These are phyloP conservation scores for Tragelaphus imberbis DNA, from an alignment of 2,113 vertebrate genomes.

Conservation along the genomic window DNA sequence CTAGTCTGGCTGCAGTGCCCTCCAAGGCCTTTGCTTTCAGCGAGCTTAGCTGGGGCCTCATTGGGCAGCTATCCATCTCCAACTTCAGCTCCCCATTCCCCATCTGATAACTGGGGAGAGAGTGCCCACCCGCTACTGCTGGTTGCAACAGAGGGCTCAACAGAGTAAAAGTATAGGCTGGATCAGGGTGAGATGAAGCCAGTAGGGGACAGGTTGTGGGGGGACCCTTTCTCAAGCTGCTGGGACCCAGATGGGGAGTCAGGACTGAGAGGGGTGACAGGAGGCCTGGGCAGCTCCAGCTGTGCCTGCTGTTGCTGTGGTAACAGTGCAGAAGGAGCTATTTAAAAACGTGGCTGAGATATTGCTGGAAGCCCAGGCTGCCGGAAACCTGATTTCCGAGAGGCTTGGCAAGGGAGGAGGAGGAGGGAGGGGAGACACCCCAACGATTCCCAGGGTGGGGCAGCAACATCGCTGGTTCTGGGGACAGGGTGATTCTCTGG, in stretches of 20 bases:
- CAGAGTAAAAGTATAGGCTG: neutral
- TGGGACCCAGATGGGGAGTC: conserved; percentile 36
- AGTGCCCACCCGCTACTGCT: neutral
- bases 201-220: neutral
- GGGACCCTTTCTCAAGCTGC: conserved; percentile 19
- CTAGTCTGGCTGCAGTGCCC: neutral
- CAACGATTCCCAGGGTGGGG: neutral
- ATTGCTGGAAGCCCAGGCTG: conserved; percentile 58
- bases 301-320: conserved; percentile 73
- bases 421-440: conserved; percentile 31
- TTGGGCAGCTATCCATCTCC: neutral
- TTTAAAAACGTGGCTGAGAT: conserved; percentile 76
- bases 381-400: conserved; percentile 61
- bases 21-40: neutral
- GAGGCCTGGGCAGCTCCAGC: conserved; percentile 59
- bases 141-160: neutral
- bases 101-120: neutral
- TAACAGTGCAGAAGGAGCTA: conserved; percentile 71
- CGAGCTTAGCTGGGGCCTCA: neutral
- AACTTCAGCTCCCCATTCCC: neutral
- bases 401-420: neutral
- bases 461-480: neutral
- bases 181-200: neutral
- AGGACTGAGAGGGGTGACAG: neutral
- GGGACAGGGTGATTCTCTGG: neutral